Conservation (phyloP, 2,888 invertebrate species). For the Calameuta pallipes region DNA sequence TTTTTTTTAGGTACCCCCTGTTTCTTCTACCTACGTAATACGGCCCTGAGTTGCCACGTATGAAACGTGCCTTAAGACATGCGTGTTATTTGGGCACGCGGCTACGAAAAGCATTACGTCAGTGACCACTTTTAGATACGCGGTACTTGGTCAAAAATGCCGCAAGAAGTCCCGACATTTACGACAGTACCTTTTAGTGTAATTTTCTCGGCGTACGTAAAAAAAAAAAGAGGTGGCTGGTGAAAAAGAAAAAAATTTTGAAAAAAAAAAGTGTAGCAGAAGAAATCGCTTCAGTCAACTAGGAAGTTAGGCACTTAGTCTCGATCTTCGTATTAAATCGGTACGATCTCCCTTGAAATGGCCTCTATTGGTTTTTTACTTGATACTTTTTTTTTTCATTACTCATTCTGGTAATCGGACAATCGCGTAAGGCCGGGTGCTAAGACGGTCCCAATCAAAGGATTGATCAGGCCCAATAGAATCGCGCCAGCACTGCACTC, state of each 20-base stretch:
- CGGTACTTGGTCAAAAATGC: slow-evolving; percentile 5
- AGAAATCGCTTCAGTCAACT: not conserved
- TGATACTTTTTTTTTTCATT: no score
- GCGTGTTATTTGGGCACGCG: slow-evolving; percentile 2
- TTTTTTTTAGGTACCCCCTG: not conserved
- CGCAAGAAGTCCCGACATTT: not conserved
- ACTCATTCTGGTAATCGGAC: no score
- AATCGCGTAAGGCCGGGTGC: not conserved
- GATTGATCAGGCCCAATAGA: not conserved
- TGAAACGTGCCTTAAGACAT: not conserved
- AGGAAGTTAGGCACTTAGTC: no score
- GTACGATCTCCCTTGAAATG: no score
- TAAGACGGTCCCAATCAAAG: slow-evolving; percentile 3
- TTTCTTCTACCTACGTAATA: not conserved
- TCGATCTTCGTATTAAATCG: no score
- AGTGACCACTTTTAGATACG: slow-evolving; percentile 7
- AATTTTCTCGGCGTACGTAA: not conserved
- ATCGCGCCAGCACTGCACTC: not conserved
- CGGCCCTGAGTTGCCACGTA: slow-evolving; percentile 8
- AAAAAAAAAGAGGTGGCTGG: no score
- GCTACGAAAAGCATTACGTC: slow-evolving; percentile 6
- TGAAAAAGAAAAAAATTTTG: no score
- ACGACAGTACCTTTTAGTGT: not conserved
- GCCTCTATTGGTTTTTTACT: no score
- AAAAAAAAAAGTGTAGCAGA: not conserved